Base-by-base conservation (phyloP, 2,797 vertebrate species). In the Aldrovandia affinis region DNA sequence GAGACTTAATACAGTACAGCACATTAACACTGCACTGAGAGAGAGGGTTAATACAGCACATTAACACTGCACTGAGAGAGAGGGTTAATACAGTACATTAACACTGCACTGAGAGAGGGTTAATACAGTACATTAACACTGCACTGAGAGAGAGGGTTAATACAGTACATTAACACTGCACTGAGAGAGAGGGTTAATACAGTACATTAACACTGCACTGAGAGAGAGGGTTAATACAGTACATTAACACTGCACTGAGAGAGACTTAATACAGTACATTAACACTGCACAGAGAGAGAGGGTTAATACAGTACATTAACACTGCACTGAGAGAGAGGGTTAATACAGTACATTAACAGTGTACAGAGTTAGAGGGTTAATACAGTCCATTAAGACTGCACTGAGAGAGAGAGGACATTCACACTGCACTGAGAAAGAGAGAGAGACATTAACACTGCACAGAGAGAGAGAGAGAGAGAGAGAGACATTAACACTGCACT, bases 351-450 rank as follows among this genome's bases (percentile, higher is more conserved):
- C 59, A 18, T 50, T 50, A 50, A 50, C 47, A 50, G 3, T 50
- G 47, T 9, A 50, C 47, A 3, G 47, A 50, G 47, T 3, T 3
- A 50, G 47, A 50, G 47, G 47, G 47, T 36, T 39, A 39, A 39
- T 30, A 14, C 9, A 15, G 63, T 15, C 12, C 65, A 22, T 20
- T 44, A 20, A 57, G 14, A n/a, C 14, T 15, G 14, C 14, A 36
- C 7, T 70, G 59, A 61, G 59, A 61, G 82, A 6, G 36, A 36
- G 84, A 78, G 30, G 78, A 47, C n/a, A 33, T 39, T 78, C 18
- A 12, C 30, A 79, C 3, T n/a, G 83, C 3, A 30, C 5, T 4
- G 55, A 20, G 14, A 57, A 22, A 18, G 55, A 57, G 55, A 15
- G 55, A n/a, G 5, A 18, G 5, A 68, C 6, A 68, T 8, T 18